Evolutionary conservation across 2,888 invertebrate genomes (phyloP).

Genomic region (Drosophila anomelani): DNA sequence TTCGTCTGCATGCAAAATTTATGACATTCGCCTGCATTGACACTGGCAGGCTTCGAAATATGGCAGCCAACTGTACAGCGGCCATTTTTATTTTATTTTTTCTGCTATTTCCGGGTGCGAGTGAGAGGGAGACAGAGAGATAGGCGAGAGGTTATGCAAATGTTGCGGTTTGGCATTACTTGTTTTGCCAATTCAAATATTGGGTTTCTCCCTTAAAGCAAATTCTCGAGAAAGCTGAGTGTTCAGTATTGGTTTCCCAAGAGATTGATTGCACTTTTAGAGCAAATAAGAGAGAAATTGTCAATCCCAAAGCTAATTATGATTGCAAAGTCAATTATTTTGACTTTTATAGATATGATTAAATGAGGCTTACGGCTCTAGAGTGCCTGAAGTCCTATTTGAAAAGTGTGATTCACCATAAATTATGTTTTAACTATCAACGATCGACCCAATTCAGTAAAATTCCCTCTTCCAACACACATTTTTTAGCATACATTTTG

Average conservation of each 20-base stretch:
- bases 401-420: neutral
- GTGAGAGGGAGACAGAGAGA: conserved; percentile 7
- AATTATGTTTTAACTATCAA: conserved; percentile 1
- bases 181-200: conserved; percentile 22
- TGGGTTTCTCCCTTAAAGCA: neutral
- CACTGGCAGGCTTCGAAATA: conserved; percentile 65
- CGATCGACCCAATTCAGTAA: conserved; percentile 2
- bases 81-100: conserved; percentile 27
- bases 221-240: neutral
- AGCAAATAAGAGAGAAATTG: neutral
- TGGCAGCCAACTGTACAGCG: conserved; percentile 44
- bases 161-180: conserved; percentile 16
- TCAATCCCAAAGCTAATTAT: no score
- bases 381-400: neutral
- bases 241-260: neutral
- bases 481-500: conserved; percentile 14
- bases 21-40: conserved; percentile 72
- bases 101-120: conserved; percentile 10
- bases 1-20: conserved; percentile 57
- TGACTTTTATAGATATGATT: neutral
- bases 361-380: neutral
- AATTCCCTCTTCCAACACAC: conserved; percentile 11
- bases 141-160: conserved; percentile 37
- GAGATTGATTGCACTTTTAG: neutral
- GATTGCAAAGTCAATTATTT: neutral